phyloP scores from a whole-genome alignment of 2,888 invertebrate species.

The Quadriops clusia region DNA sequence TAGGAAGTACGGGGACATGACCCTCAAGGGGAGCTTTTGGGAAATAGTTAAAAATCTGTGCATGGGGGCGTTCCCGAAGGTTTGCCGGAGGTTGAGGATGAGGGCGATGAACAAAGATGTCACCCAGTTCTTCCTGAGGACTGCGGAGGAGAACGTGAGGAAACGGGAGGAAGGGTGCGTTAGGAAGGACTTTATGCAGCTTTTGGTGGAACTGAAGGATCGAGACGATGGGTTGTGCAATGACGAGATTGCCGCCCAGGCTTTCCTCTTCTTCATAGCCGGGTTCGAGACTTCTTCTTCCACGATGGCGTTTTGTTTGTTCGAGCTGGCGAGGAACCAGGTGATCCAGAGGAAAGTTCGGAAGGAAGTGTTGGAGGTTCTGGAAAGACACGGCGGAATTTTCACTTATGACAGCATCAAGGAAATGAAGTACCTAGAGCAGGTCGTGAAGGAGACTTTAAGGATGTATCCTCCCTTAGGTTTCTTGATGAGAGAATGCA shows the following conservation, averaged over 20 bases:
- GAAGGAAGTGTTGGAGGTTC: slow-evolving; percentile 28
- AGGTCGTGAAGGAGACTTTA: slow-evolving; percentile 27
- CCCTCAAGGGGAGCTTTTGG: slow-evolving; percentile 2
- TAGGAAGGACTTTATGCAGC: slow-evolving; percentile 29
- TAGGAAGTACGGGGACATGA: slow-evolving; percentile 5
- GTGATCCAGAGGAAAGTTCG: slow-evolving; percentile 35
- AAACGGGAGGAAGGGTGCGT: slow-evolving; percentile 14
- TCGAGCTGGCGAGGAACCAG: slow-evolving; percentile 31
- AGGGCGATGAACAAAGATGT: slow-evolving; percentile 17
- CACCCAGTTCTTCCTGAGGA: slow-evolving; percentile 23
- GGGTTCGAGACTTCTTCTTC: slow-evolving; percentile 37
- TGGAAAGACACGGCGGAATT: slow-evolving; percentile 25
- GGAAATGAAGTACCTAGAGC: slow-evolving; percentile 37
- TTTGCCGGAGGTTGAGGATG: slow-evolving; percentile 15
- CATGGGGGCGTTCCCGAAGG: slow-evolving; percentile 15
- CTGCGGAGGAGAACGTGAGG: slow-evolving; percentile 23
- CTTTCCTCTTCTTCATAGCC: slow-evolving; percentile 35
- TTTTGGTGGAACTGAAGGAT: slow-evolving; percentile 23
- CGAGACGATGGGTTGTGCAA: slow-evolving; percentile 5
- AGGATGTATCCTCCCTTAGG: slow-evolving; percentile 13
- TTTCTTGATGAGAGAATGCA: slow-evolving; percentile 12
- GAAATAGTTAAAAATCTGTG: slow-evolving; percentile 11
- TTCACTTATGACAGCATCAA: slow-evolving; percentile 34
- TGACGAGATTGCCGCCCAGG: slow-evolving; percentile 24
- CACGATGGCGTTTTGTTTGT: slow-evolving; percentile 30